phyloP scores from a whole-genome alignment of 2,797 vertebrate species.

The Danio aesculapii region DNA sequence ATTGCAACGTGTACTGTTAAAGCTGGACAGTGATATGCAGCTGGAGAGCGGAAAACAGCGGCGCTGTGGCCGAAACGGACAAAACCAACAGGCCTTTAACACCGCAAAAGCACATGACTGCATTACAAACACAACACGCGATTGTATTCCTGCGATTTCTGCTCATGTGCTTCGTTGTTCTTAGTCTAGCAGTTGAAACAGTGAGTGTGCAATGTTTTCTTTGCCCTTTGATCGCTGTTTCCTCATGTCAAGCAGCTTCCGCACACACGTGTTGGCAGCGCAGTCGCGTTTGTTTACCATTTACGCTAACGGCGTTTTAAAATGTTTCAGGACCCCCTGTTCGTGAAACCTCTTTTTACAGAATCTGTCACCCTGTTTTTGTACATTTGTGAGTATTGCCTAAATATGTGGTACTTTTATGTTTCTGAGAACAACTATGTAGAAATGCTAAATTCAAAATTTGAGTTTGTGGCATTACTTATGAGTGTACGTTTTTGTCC shows the following conservation, averaged over 20 bases:
- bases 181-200: background rate
- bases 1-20: background rate
- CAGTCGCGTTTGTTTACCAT: conserved; percentile 32
- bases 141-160: background rate
- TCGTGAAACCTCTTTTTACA: background rate
- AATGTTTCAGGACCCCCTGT: background rate
- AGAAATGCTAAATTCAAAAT: background rate
- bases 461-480: background rate
- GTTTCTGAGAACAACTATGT: too few relatives aligned
- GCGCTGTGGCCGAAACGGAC: conserved; percentile 9
- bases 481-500: background rate
- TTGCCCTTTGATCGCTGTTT: conserved; percentile 30
- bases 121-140: background rate
- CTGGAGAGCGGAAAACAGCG: conserved; percentile 1
- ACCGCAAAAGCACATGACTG: conserved; percentile 3
- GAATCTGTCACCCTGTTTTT: background rate
- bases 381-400: too few relatives aligned
- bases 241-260: conserved; percentile 20
- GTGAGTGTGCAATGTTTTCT: background rate
- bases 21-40: background rate
- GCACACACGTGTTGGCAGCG: conserved; percentile 36
- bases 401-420: background rate
- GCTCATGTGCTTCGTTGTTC: background rate
- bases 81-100: conserved; percentile 33
- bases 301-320: conserved; percentile 1